Conservation (phyloP, 2,113 vertebrate genomes). For the Calypte anna region DNA sequence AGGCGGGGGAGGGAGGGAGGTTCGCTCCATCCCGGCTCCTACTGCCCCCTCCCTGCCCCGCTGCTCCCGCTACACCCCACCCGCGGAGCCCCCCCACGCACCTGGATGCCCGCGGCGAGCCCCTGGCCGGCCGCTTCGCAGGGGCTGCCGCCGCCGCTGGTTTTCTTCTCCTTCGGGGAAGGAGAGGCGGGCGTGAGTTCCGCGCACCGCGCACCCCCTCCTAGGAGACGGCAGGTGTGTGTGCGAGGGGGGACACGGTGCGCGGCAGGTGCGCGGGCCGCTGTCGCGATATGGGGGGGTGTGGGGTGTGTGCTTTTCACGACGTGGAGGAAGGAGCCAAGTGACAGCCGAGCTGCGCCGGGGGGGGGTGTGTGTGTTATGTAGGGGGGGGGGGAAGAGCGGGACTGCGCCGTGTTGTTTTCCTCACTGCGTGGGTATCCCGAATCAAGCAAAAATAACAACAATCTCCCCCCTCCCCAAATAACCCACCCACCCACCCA, state of each 20-base stretch:
- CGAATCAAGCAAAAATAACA: background rate
- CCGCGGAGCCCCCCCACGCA: background rate
- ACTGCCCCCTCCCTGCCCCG: background rate
- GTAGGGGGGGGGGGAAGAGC: background rate
- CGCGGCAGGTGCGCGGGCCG: background rate
- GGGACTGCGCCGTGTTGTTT: background rate
- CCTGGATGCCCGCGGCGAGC: background rate
- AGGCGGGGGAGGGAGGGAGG: background rate
- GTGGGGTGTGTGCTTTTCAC: background rate
- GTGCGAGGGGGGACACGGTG: background rate
- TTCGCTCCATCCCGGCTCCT: constrained; percentile 61
- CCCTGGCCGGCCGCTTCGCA: background rate
- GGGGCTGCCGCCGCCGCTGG: background rate
- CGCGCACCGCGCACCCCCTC: too few species aligned
- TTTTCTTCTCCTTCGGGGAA: background rate
- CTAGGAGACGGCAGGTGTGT: background rate
- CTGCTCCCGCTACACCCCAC: background rate
- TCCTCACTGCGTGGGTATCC: background rate
- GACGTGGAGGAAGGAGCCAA: background rate
- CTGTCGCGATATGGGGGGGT: background rate
- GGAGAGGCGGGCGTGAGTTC: too few species aligned
- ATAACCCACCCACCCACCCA: background rate
- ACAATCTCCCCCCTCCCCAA: background rate
- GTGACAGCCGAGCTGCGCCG: background rate
- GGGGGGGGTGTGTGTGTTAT: too few species aligned